Evolutionary conservation across 1,140 invertebrate species (phyloP), one percentile per base, ranked within the genome.

Genomic region (Lucilia sericata): DNA sequence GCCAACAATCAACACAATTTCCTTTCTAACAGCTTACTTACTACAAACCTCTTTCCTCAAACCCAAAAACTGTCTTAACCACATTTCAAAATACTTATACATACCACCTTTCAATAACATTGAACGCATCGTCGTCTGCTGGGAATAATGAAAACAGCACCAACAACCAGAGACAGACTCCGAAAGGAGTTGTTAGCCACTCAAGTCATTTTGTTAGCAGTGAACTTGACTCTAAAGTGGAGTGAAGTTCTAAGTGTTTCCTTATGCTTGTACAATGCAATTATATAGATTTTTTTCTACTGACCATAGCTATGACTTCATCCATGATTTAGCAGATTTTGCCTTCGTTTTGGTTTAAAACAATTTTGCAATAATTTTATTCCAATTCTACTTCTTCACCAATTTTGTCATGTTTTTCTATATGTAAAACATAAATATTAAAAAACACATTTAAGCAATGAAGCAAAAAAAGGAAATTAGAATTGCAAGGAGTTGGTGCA

Each of bases 231-330:
- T 42, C 12, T 5, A 60, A 60, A 12, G 21, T 70, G 19, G 8
- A 21, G 9, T 70, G n/a, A 70, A 19, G 65, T 70, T 9, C 55
- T 55, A 55, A 25, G 21, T 65, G 82, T 74, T 34, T 84, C 19
- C 47, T 78, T 84, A 76, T 81, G 74, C 34, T 80, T 81, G 75
- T 36, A 60, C 88, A 86, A 87, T 89, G 88, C 88, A 88, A 88
- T 89, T 89, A 88, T 87, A 86, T 83, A 75, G 84, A 78, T 84
- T 86, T 83, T 82, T 12, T 82, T 8, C 5, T 78, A 81, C 51
- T 86, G 80, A 36, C 65, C 83, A 83, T 84, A 85, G 19, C 51
- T 8, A 42, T 78, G 65, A 70, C 19, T 34, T 75, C 19, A 51
- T n/a, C 76, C 30, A 84, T 84, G 74, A 84, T 84, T 84, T 84